phyloP scores from a whole-genome alignment of 2,797 vertebrate species.

The Myiotriccus ornatus region DNA sequence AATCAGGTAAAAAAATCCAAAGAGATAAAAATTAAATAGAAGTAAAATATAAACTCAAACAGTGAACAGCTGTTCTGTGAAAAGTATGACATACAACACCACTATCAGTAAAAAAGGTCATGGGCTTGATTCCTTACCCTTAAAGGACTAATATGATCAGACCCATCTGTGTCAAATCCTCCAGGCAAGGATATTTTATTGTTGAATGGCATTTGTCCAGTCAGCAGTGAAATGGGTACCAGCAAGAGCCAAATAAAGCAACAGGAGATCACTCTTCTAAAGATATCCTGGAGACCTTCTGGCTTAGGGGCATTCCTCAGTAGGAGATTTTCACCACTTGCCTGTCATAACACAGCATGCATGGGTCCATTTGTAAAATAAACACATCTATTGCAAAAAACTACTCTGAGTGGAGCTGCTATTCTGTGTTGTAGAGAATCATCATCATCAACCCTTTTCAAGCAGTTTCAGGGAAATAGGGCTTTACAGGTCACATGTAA shows the following conservation, averaged over 20 bases:
- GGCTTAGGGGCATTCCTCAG: constrained; percentile 34
- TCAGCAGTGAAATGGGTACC: constrained; percentile 69
- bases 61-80: neutral
- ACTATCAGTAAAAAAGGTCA: constrained; percentile 17
- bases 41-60: neutral
- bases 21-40: constrained; percentile 11
- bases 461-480: neutral
- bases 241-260: constrained; percentile 69
- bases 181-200: constrained; percentile 49
- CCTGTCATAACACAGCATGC: constrained; percentile 24
- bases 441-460: neutral
- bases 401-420: neutral
- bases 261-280: constrained; percentile 51
- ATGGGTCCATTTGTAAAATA: constrained; percentile 38
- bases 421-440: neutral
- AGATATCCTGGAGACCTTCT: constrained; percentile 31
- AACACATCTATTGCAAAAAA: constrained; percentile 30
- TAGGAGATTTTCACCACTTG: constrained; percentile 44
- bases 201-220: constrained; percentile 56
- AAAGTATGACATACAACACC: neutral
- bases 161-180: constrained; percentile 61
- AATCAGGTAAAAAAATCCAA: neutral
- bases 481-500: neutral
- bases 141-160: constrained; percentile 8
- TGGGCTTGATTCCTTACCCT: neutral